Base-by-base conservation (phyloP, 2,888 invertebrate genomes). In the Phyto melanocephala region DNA sequence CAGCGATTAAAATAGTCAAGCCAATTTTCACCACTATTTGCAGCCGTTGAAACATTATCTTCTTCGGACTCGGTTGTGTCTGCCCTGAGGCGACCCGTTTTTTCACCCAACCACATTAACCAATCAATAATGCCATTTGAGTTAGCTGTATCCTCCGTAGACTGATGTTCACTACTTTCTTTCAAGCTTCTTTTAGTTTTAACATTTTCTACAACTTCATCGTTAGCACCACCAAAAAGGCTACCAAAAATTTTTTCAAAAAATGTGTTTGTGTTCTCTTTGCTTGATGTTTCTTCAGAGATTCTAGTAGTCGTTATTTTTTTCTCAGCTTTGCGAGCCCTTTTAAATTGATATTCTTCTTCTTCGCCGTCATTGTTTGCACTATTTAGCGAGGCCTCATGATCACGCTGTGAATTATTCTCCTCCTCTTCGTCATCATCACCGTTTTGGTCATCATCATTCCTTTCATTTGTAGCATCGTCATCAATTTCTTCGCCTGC, bases 1-100 rank as follows among this genome's bases (percentile, higher is more conserved):
- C 89, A 90, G 33, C 91, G 90, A 62, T 91, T 88, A 1, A 91
- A 83, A 70, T 90, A 90, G 5, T 87, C 85, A 24, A 87, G 76
- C 88, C 87, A 89, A 80, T 85, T 86, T 28, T 84, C 83, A 17
- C 76, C 83, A 54, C 81, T 60, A n/a, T 68, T 63, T 17, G 72
- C 52, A 24, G 52, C 60, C 11, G 54, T 28, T 10, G 62, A 65
- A 11, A 62, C 10, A 62, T 80, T 83, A 35, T 75, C 70, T 75
- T 84, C 84, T 17, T 82, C 79, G 17, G 84, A 80, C 28, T 78
- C 79, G 4, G 56, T 60, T 20, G 60, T 24, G 10, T 83, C 60
- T 68, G 50, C 52, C 15, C 71, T 83, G 17, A 78, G 24, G 24
- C 80, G 85, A 33, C 75, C 86, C 10, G 72, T 83, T 42, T 35